Evolutionary conservation across 2,888 invertebrate genomes (phyloP).

Genomic region (Hylaea fasciaria): DNA sequence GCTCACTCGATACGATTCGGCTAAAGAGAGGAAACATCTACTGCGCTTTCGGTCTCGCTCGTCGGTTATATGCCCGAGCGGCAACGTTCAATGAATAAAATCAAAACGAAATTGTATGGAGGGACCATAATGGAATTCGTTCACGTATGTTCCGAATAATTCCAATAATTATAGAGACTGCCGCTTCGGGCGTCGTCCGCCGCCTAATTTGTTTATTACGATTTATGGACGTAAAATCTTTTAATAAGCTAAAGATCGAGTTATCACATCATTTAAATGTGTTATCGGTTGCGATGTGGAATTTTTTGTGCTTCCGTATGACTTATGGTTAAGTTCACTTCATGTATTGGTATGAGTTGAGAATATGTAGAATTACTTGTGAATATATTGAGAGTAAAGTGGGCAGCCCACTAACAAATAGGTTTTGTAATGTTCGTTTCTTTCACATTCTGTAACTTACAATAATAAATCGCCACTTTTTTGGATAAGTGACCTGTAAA

Average conservation of each 20-base stretch:
- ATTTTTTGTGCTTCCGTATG: conserved; percentile 15
- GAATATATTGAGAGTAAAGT: no score
- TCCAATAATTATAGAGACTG: conserved; percentile 59
- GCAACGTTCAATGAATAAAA: background rate
- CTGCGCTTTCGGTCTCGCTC: background rate
- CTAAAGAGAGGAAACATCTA: background rate
- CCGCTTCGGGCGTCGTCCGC: conserved; percentile 44
- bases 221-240: conserved; percentile 61
- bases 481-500: no score
- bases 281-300: conserved; percentile 31
- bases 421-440: no score
- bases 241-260: conserved; percentile 55
- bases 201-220: conserved; percentile 64
- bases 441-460: no score
- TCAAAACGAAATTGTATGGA: conserved; percentile 41
- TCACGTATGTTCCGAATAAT: conserved; percentile 53
- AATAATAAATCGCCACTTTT: no score
- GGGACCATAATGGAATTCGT: conserved; percentile 64
- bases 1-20: background rate
- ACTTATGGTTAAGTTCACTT: no score
- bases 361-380: no score
- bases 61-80: background rate
- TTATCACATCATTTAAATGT: conserved; percentile 58
- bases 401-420: no score
- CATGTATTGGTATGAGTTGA: no score